Conservation (phyloP, 2,113 vertebrate genomes). For the Tachysurus fulvidraco region DNA sequence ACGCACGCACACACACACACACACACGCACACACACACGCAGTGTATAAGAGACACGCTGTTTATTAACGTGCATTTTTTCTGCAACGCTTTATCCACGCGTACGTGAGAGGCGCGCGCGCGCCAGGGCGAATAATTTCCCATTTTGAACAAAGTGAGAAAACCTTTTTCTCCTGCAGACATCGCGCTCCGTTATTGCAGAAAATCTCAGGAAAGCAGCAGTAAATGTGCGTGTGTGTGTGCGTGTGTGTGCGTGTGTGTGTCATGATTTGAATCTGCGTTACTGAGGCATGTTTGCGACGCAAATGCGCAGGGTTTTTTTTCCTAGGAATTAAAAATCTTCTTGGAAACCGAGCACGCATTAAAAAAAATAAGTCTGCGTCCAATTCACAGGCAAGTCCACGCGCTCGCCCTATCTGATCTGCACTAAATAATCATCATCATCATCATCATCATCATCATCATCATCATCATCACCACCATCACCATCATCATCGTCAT, state of each 20-base stretch:
- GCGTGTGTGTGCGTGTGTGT: not conserved
- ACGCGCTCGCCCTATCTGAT: not conserved
- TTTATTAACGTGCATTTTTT: not conserved
- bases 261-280: not conserved
- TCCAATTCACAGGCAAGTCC: not conserved
- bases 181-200: not conserved
- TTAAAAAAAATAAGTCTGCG: not conserved
- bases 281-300: slow-evolving; percentile 11
- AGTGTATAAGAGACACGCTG: not conserved
- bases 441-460: not conserved
- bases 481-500: not conserved
- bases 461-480: not conserved
- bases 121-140: not conserved
- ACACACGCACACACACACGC: not conserved
- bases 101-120: not conserved
- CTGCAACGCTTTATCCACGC: not conserved
- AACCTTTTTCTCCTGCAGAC: not conserved
- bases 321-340: not conserved
- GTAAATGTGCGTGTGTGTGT: not conserved
- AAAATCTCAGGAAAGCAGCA: not conserved
- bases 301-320: slow-evolving; percentile 2
- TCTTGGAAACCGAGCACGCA: not conserved
- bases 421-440: not conserved
- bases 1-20: not conserved
- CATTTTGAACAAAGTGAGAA: not conserved